A percentile compares a stretch with the other conserved stretches of the same genome.
phyloP scores from a whole-genome alignment of 2,888 invertebrate genomes.

The Dryobotodes eremita region DNA sequence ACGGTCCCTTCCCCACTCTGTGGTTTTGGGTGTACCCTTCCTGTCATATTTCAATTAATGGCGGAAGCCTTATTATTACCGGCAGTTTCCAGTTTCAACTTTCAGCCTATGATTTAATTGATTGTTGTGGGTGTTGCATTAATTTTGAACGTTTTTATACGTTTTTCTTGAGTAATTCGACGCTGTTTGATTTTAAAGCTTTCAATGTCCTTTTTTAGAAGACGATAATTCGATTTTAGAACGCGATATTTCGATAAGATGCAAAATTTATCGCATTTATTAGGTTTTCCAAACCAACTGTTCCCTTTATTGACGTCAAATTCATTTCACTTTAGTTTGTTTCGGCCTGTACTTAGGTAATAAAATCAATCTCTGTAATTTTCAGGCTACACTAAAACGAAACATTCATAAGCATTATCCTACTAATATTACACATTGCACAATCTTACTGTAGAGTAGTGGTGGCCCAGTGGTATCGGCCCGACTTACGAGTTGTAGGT shows the following conservation, averaged over 20 bases:
- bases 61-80: slow-evolving; percentile 51
- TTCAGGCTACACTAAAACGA: not conserved
- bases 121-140: slow-evolving; percentile 4
- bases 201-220: not conserved
- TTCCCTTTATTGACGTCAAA: too few species aligned
- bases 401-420: not conserved
- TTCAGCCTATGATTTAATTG: slow-evolving; percentile 14
- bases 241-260: not conserved
- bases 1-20: slow-evolving; percentile 2
- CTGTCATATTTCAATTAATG: slow-evolving; percentile 55
- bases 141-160: not conserved
- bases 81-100: slow-evolving; percentile 33
- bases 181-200: slow-evolving; percentile 1
- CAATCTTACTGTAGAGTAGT: too few species aligned
- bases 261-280: too few species aligned
- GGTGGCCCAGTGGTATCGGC: too few species aligned
- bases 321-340: too few species aligned
- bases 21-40: slow-evolving; percentile 45
- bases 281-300: too few species aligned
- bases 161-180: slow-evolving; percentile 14
- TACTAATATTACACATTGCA: too few species aligned
- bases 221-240: not conserved
- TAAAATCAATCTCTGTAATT: too few species aligned
- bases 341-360: too few species aligned
- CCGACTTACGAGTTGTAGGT: too few species aligned